These are phyloP conservation scores for Palythoa grandiflora DNA, from an alignment of 92 coral and sea anemone species.

Conservation along the genomic window DNA sequence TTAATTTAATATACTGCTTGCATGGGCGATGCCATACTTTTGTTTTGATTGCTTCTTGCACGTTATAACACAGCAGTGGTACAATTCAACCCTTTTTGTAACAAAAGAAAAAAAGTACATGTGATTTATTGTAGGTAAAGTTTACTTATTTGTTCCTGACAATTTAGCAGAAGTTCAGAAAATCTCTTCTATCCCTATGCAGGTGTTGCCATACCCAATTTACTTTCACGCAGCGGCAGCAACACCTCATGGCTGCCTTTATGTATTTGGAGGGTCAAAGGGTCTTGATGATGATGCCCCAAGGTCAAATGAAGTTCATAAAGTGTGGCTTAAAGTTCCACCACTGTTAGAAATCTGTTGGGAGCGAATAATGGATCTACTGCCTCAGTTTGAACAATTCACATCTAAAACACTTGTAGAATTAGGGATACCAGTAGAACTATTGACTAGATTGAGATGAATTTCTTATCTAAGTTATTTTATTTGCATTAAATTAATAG, in stretches of 20 bases:
- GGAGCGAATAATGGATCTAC: constrained; percentile 60
- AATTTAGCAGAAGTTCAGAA: no score
- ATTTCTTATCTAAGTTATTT: neutral
- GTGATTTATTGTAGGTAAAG: no score
- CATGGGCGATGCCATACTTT: no score
- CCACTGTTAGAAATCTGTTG: constrained; percentile 73
- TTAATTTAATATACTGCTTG: neutral
- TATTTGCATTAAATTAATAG: no score
- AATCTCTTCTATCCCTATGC: no score
- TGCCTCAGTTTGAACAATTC: constrained; percentile 44
- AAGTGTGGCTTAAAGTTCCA: constrained; percentile 77
- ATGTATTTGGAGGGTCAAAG: constrained; percentile 91
- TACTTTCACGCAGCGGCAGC: constrained; percentile 96
- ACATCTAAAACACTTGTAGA: constrained; percentile 40
- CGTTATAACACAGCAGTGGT: no score
- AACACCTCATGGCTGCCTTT: constrained; percentile 89
- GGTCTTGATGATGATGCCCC: constrained; percentile 53
- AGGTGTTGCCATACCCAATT: constrained; percentile 41
- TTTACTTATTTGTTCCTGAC: no score
- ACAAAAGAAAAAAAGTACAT: no score
- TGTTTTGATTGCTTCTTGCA: no score
- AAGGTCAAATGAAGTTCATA: constrained; percentile 81
- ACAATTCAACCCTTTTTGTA: no score
- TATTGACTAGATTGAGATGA: constrained; percentile 21
- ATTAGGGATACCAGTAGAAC: constrained; percentile 66